Conservation (phyloP, 92 coral and sea anemone species). For the Actinostola sp. region DNA sequence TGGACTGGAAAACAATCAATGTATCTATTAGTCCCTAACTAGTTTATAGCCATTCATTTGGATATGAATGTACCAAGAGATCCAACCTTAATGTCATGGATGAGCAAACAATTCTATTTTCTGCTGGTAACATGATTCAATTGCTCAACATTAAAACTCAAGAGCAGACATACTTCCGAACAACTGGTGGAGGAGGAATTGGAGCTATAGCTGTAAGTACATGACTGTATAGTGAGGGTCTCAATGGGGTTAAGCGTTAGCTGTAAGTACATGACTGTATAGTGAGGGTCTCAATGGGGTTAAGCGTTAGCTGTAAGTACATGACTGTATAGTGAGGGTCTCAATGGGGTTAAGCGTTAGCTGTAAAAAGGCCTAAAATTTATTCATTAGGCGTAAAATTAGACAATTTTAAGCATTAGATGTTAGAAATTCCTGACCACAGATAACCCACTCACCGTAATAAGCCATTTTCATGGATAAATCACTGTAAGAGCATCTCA, state of each 20-base stretch:
- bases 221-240: background rate
- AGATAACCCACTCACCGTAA: no score
- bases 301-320: no score
- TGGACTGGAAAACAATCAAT: background rate
- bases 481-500: no score
- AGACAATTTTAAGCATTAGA: no score
- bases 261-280: background rate
- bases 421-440: no score
- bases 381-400: no score
- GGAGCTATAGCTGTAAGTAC: slow-evolving; percentile 95
- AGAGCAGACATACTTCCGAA: slow-evolving; percentile 89
- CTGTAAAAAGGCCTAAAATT: no score
- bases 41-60: slow-evolving; percentile 91
- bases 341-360: no score
- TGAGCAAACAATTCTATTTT: slow-evolving; percentile 81
- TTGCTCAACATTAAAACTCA: slow-evolving; percentile 86
- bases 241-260: no score
- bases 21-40: slow-evolving; percentile 11
- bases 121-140: slow-evolving; percentile 93
- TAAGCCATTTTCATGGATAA: no score
- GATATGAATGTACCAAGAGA: slow-evolving; percentile 97
- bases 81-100: slow-evolving; percentile 92
- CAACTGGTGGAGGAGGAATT: slow-evolving; percentile 94
- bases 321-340: background rate
- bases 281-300: background rate